These are phyloP conservation scores for Thrips palmi DNA, from an alignment of 1,140 invertebrate genomes.

Conservation along the genomic window DNA sequence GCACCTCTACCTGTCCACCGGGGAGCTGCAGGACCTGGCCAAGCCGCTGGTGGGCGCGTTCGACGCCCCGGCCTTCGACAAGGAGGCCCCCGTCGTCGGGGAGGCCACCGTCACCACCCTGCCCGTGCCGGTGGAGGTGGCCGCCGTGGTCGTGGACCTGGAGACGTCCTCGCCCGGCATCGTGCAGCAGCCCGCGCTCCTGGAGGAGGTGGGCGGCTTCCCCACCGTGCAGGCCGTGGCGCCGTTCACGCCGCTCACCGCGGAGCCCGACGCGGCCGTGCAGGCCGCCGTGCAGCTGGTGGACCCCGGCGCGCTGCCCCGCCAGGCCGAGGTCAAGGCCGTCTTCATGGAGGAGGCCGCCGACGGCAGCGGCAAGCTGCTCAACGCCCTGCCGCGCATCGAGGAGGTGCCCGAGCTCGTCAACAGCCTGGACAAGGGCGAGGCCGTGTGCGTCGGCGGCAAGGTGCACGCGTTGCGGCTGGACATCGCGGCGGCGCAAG, in stretches of 20 bases:
- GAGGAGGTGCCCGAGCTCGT: constrained; percentile 42
- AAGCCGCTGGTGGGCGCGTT: constrained; percentile 14
- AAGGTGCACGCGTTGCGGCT: constrained; percentile 42
- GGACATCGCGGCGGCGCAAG: constrained; percentile 37
- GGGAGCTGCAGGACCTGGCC: constrained; percentile 14
- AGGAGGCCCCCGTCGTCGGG: constrained; percentile 22
- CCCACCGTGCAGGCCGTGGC: constrained; percentile 39
- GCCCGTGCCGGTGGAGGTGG: constrained; percentile 29
- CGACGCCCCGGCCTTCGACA: too few relatives aligned
- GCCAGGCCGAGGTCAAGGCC: constrained; percentile 34
- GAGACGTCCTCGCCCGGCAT: constrained; percentile 19
- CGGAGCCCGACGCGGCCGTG: constrained; percentile 28
- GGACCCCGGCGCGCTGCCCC: constrained; percentile 29
- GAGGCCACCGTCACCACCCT: constrained; percentile 26
- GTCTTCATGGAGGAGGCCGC: constrained; percentile 26
- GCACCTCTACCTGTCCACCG: too few relatives aligned
- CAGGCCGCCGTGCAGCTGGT: constrained; percentile 24
- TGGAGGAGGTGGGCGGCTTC: constrained; percentile 33
- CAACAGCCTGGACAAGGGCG: constrained; percentile 36
- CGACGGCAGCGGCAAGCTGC: constrained; percentile 24
- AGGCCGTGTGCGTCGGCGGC: constrained; percentile 25
- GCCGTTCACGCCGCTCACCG: constrained; percentile 34
- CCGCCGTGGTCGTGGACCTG: constrained; percentile 27
- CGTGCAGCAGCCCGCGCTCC: constrained; percentile 23
- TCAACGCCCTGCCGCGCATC: constrained; percentile 35